Conservation (phyloP, 1,140 invertebrate genomes). For the Linepithema humile region DNA sequence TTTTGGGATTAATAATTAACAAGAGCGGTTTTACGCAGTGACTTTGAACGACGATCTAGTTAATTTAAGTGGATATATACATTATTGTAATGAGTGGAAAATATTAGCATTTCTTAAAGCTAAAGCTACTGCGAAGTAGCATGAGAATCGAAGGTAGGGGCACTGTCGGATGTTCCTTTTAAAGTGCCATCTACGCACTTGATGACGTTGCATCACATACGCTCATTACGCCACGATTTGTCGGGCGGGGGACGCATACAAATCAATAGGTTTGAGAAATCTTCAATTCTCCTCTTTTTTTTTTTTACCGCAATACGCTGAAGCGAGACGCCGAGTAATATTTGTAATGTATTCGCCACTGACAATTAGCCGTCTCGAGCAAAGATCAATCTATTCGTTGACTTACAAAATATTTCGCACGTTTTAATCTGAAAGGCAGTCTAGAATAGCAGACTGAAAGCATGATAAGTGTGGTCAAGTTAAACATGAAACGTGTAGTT, state of each 20-base stretch:
- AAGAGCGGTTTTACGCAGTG: no score
- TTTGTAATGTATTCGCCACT: background rate
- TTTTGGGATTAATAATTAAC: background rate
- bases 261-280: slow-evolving; percentile 34
- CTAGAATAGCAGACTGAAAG: background rate
- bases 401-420: background rate
- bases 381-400: background rate
- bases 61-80: background rate
- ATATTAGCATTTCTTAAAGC: background rate
- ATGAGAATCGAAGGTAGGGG: background rate
- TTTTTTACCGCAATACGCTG: background rate
- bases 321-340: background rate
- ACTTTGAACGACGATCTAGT: no score
- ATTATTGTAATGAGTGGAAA: background rate
- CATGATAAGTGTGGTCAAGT: no score
- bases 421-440: background rate
- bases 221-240: slow-evolving; percentile 34
- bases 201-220: slow-evolving; percentile 4
- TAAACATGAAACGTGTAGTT: no score
- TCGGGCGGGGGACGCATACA: slow-evolving; percentile 17
- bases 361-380: background rate
- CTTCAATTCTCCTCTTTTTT: background rate
- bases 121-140: background rate
- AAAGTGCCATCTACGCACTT: background rate
- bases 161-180: slow-evolving; percentile 6